Base-by-base conservation (phyloP, 1,140 invertebrate species). In the Agrypnia vestita region DNA sequence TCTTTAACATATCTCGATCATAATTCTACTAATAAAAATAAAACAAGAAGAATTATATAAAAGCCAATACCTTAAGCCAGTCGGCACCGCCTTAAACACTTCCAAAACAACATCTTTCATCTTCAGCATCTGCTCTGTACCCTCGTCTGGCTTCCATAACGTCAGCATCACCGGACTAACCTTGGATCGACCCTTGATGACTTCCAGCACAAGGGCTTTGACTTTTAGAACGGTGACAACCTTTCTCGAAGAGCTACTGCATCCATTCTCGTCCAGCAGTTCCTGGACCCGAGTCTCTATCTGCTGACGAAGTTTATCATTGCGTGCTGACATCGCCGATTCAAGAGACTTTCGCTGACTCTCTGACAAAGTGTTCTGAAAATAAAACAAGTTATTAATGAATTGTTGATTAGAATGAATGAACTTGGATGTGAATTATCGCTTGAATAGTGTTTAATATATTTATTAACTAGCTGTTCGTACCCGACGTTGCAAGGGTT, bases 101-200 rank as follows among this genome's bases (percentile, higher is more conserved):
- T 86, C 86, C 73, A 91, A 82, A 72, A 84, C 84, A 64, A 89
- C 90, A 88, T 92, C 91, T 80, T 87, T 90, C 4, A 92, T 85
- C 25, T 88, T 82, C 72, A 86, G 79, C 25, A 88, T 83, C 69
- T 86, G 80, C 21, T 84, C 71, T 44, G 89, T 85, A 21, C 89
- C 88, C 76, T 91, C 90, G 51, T 81, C 85, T 3, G 90, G 87
- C 44, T 88, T 87, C 92, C 92, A 93, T 3, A 83, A 79, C 89
- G 85, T 56, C 86, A 91, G 49, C 43, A 80, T 43, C 1, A 69
- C 56, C 15, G 61, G 82, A 75, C 10, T 69, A 13, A 43, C 76
- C 21, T 19, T 25, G 8, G 19, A 19, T 0, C 51, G 25, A 25
- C 44, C 61, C 6, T 21, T 17, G 4, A 47, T 25, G 7, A n/a